These are phyloP conservation scores for Hyperopisus bebe DNA, from an alignment of 2,113 vertebrate genomes.

Conservation along the genomic window DNA sequence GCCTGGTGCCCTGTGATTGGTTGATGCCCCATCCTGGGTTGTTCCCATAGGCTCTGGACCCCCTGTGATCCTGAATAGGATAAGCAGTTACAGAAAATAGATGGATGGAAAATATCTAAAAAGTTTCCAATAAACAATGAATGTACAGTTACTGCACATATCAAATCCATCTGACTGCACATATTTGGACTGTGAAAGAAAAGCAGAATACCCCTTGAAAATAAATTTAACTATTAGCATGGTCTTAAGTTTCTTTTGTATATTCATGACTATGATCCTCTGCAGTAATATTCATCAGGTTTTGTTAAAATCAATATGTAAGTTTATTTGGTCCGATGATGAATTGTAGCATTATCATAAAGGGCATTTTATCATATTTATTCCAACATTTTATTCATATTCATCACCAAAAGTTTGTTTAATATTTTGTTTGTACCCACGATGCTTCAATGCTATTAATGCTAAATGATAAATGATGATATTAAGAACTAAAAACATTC, in stretches of 20 bases:
- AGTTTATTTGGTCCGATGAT: not conserved
- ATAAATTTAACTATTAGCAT: not conserved
- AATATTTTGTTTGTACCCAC: not conserved
- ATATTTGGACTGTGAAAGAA: not conserved
- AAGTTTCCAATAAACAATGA: not conserved
- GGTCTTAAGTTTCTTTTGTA: not conserved
- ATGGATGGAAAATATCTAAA: too few species aligned
- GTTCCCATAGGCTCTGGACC: too few species aligned
- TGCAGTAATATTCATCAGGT: not conserved
- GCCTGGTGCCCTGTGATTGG: too few species aligned
- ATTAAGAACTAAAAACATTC: not conserved
- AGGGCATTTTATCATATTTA: slow-evolving; percentile 24
- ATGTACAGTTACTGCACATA: not conserved
- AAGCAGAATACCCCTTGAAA: not conserved
- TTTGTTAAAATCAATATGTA: not conserved
- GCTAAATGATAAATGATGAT: not conserved
- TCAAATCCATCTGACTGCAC: not conserved
- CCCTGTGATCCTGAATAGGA: too few species aligned
- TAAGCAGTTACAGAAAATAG: too few species aligned
- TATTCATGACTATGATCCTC: not conserved
- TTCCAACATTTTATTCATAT: slow-evolving; percentile 15
- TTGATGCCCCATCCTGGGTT: too few species aligned
- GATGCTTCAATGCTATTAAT: not conserved
- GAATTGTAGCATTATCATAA: slow-evolving; percentile 23
- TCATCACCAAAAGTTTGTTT: slow-evolving; percentile 30